Evolutionary conservation across 2,797 vertebrate species (phyloP), one percentile per base, ranked within the genome.

Genomic region (Bucorvus abyssinicus): DNA sequence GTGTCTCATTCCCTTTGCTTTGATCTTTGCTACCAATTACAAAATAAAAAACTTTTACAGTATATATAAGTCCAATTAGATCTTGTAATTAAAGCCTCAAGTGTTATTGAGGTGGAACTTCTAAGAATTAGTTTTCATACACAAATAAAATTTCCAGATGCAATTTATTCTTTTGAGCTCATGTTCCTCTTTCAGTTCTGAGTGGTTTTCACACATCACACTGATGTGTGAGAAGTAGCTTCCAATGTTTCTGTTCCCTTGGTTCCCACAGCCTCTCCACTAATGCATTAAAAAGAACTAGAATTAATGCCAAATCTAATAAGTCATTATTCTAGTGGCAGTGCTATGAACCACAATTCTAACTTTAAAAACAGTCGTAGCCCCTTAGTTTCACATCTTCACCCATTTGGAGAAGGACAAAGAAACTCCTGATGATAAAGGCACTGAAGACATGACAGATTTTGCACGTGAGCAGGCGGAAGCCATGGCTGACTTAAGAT

Each of bases 51-150:
- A 90, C 67, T 36, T 60, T 90, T 92, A 96, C 65, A 87, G 88
- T 88, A 94, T 85, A 84, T 90, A 81, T 81, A 97, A 97, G 94
- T 82, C 73, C 95, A 97, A 96, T 97, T 97, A 97, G 94, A 91
- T 95, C 89, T 93, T 96, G 95, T 97, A 97, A 97, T 96, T 95
- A 96, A 98, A 97, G 96, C 95, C 93, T 95, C 93, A 97, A 97
- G 85, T 96, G 83, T 89, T 96, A 91, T 87, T 8, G 85, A 97
- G 95, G 94, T 97, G 85, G 96, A 97, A 97, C 94, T 94, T 96
- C 87, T 82, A 94, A 93, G 97, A 98, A 97, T 97, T 97, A 96
- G 94, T 94, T 97, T 97, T 97, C 96, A 97, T 97, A 95, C 95
- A 95, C 94, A 97, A 97, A 97, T 97, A 97, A 95, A 92, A 95